Conservation (phyloP, 2,113 vertebrate genomes). For the Bos javanicus region DNA sequence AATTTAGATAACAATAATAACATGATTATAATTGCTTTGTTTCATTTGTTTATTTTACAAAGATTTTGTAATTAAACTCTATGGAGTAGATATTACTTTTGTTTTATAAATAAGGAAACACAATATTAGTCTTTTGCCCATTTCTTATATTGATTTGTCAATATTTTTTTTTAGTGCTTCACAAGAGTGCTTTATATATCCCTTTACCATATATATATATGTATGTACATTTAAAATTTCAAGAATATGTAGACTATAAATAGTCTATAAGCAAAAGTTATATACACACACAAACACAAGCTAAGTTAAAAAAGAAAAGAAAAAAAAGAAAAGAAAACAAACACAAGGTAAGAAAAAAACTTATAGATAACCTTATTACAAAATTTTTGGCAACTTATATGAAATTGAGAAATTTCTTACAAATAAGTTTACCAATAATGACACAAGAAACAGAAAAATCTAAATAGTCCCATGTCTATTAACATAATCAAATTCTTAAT, state of each 20-base stretch:
- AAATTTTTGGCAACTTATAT: neutral
- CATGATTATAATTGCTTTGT: too few species aligned
- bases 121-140: too few species aligned
- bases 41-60: too few species aligned
- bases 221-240: neutral
- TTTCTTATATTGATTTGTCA: neutral
- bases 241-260: neutral
- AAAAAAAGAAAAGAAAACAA: too few species aligned
- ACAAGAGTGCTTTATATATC: neutral
- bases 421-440: neutral
- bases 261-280: neutral
- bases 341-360: neutral
- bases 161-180: neutral
- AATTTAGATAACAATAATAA: too few species aligned
- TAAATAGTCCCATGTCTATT: neutral
- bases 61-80: too few species aligned
- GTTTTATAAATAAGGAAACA: too few species aligned
- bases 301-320: neutral
- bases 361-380: neutral
- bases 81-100: too few species aligned
- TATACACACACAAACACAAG: neutral
- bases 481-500: neutral
- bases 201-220: neutral
- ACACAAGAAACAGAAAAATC: neutral
- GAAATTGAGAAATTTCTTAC: neutral